Conservation (phyloP, 2,113 vertebrate genomes). For the Brachypteracias leptosomus region DNA sequence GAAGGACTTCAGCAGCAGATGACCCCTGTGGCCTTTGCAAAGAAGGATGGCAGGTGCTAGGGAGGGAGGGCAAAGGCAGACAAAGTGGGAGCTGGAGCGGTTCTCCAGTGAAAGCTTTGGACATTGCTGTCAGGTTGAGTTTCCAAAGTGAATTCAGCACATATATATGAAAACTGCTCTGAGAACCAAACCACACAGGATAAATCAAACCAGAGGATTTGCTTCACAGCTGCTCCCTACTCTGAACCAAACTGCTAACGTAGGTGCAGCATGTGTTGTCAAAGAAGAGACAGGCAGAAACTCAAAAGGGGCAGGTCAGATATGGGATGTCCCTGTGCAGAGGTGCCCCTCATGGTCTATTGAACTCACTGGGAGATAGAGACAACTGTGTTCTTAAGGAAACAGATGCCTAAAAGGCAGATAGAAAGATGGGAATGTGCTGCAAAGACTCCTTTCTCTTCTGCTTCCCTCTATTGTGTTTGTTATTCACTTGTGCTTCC, state of each 20-base stretch:
- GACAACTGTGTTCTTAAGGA: neutral
- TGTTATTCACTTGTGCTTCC: neutral
- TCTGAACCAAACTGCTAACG: neutral
- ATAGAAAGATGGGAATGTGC: neutral
- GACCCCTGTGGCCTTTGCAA: neutral
- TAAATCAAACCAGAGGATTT: neutral
- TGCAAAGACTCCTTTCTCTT: neutral
- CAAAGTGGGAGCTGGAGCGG: neutral
- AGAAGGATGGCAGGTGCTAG: neutral
- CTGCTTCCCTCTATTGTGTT: neutral
- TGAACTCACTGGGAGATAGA: neutral
- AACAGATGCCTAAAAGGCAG: neutral
- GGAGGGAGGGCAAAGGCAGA: neutral
- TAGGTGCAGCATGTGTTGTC: fast-evolving
- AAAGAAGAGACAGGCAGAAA: neutral
- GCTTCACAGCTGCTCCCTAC: neutral
- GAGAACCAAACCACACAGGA: neutral
- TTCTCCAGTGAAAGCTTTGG: neutral
- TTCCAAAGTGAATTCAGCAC: neutral
- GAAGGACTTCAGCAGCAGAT: neutral
- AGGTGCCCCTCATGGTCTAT: neutral
- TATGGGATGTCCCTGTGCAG: neutral
- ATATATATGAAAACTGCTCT: neutral
- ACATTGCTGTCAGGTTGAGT: neutral
- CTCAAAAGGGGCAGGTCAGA: neutral